Conservation (phyloP, 53 echinoderm and acorn worm genomes). For the Mesocentrotus franciscanus region DNA sequence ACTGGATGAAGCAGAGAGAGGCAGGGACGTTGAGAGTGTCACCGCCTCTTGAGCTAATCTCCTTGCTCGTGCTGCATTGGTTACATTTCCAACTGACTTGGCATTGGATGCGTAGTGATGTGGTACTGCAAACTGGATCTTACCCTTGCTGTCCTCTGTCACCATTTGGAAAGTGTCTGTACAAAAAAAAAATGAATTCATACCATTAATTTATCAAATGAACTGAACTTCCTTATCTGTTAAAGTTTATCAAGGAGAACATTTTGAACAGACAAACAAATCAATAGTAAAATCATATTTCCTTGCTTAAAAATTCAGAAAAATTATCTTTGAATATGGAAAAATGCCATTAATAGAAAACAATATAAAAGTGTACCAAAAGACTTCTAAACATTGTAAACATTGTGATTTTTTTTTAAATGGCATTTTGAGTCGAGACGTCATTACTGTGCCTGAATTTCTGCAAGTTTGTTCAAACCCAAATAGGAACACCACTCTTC, state of each 20-base stretch:
- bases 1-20: conserved; percentile 89
- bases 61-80: conserved; percentile 87
- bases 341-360: not conserved
- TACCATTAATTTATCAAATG: not conserved
- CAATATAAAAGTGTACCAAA: too few species aligned
- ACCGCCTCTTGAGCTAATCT: conserved; percentile 94
- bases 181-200: not conserved
- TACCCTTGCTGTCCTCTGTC: conserved; percentile 90
- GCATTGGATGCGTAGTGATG: conserved; percentile 96
- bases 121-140: conserved; percentile 80
- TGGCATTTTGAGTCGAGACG: too few species aligned
- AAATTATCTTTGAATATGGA: too few species aligned
- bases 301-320: too few species aligned
- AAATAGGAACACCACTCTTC: too few species aligned
- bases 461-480: too few species aligned
- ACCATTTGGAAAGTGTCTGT: conserved; percentile 95
- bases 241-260: not conserved
- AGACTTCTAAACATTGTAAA: too few species aligned
- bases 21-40: conserved; percentile 89
- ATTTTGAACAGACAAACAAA: too few species aligned
- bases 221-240: not conserved
- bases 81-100: conserved; percentile 91
- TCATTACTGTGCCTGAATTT: too few species aligned
- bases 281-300: too few species aligned
- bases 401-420: too few species aligned